Conservation (phyloP, 2,797 vertebrate genomes). For the Gambelia wislizenii region DNA sequence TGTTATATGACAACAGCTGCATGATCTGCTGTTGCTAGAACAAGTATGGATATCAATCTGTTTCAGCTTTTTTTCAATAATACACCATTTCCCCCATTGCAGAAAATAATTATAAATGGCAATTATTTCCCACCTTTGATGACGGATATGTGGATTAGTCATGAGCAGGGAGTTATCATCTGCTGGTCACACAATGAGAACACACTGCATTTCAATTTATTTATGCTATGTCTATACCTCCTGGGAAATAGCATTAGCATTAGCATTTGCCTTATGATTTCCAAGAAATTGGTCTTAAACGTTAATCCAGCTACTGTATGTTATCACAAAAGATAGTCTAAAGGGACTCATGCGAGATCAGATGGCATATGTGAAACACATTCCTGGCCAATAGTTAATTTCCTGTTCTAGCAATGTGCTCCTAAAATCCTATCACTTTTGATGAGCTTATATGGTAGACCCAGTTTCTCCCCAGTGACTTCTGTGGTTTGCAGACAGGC, state of each 20-base stretch:
- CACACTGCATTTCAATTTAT: conserved; percentile 24
- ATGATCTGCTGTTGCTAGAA: not conserved
- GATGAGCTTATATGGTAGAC: not conserved
- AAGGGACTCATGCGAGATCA: conserved; percentile 39
- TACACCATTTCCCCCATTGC: conserved; percentile 21
- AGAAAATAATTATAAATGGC: conserved; percentile 39
- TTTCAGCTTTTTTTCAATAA: conserved; percentile 28
- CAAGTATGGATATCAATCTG: not conserved
- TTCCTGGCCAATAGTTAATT: conserved; percentile 53
- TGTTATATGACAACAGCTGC: not conserved
- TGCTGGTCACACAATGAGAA: not conserved
- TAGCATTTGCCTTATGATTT: not conserved
- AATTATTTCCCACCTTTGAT: not conserved
- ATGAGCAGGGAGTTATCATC: not conserved
- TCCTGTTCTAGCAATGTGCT: conserved; percentile 38
- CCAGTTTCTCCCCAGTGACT: not conserved
- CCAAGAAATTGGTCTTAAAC: fast-evolving
- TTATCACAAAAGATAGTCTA: not conserved
- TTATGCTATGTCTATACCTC: not conserved
- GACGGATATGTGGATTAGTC: not conserved
- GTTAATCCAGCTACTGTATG: fast-evolving
- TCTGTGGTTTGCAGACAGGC: not conserved
- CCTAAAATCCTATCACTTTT: conserved; percentile 14
- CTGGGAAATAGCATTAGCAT: not conserved
- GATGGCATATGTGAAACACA: conserved; percentile 18